Evolutionary conservation across 2,888 invertebrate species (phyloP).

Genomic region (Apotomis betuletana): DNA sequence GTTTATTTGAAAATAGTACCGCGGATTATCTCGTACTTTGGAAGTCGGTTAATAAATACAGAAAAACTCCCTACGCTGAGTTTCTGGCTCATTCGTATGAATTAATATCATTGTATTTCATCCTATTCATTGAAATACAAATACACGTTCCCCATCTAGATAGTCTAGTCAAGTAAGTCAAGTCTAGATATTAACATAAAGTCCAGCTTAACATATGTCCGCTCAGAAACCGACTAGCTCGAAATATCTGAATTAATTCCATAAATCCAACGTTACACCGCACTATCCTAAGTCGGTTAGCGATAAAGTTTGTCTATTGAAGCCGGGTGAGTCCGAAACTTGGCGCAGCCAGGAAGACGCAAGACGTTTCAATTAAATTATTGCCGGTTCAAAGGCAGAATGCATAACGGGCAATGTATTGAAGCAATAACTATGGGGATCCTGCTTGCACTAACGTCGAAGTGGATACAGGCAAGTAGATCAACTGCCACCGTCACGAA

Average conservation of each 20-base stretch:
- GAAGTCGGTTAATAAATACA: too few species aligned
- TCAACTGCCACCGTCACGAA: not conserved
- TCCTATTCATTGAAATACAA: too few species aligned
- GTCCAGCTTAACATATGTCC: conserved; percentile 6
- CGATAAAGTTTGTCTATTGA: conserved; percentile 67
- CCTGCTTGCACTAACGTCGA: conserved; percentile 55
- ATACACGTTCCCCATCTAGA: too few species aligned
- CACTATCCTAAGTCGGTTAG: conserved; percentile 57
- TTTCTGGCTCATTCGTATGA: too few species aligned
- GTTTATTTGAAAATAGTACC: too few species aligned
- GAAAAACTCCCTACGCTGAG: too few species aligned
- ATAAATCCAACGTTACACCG: conserved; percentile 33
- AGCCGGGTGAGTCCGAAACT: conserved; percentile 60
- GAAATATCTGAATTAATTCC: conserved; percentile 30
- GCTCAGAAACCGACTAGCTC: conserved; percentile 2
- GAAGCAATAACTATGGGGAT: conserved; percentile 64
- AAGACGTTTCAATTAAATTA: conserved; percentile 76
- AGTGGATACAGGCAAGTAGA: not conserved
- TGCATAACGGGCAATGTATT: conserved; percentile 64
- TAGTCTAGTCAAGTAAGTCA: too few species aligned
- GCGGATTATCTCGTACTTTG: too few species aligned
- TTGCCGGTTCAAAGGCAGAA: conserved; percentile 75
- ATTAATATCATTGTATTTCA: too few species aligned
- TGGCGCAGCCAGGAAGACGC: conserved; percentile 53
- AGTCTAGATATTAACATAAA: not conserved